Evolutionary conservation across 2,888 invertebrate species (phyloP), one percentile per base, ranked within the genome.

Genomic region (Ferdinandea cuprea): DNA sequence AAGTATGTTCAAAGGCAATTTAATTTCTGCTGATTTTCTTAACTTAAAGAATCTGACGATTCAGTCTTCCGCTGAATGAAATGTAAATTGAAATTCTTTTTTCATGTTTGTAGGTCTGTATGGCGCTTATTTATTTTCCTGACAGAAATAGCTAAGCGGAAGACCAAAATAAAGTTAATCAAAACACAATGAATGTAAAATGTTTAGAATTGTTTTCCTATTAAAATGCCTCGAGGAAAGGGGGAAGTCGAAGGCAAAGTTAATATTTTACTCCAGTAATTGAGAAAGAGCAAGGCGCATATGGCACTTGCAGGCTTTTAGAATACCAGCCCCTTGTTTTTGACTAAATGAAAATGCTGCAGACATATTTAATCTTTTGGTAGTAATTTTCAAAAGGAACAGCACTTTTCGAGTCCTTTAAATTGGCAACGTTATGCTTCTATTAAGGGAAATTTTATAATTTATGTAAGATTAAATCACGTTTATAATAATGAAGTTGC

Each of bases 31-130:
- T 65, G 52, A 72, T 59, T 42, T 66, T 79, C 40, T 28, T 8
- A 50, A 25, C 46, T 69, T 17, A 46, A 58, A 72, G 17, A 66
- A 66, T 61, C 52, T 46, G 25, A 44, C 58, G 15, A 52, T 28
- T 58, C n/a, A 11, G 35, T 32, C 42, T 21, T 63, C 48, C 56
- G 25, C 30, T 48, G 17, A 50, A 65, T 58, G 50, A 71, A 71
- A 44, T 44, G 37, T 13, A 72, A 78, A 78, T 66, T 66, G 59
- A 73, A 79, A 73, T 68, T 68, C 44, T 78, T 46, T n/a, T 54
- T 61, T 46, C 59, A 79, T 54, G 46, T 46, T 66, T 15, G 54
- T 44, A 59, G 50, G 13, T 35, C 59, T 44, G 58, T 46, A 25
- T 46, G 78, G 72, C 17, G 72, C 13, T 66, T 61, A 48, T 59